These are phyloP conservation scores for Meganola albula DNA, from an alignment of 2,888 invertebrate species.

Conservation along the genomic window DNA sequence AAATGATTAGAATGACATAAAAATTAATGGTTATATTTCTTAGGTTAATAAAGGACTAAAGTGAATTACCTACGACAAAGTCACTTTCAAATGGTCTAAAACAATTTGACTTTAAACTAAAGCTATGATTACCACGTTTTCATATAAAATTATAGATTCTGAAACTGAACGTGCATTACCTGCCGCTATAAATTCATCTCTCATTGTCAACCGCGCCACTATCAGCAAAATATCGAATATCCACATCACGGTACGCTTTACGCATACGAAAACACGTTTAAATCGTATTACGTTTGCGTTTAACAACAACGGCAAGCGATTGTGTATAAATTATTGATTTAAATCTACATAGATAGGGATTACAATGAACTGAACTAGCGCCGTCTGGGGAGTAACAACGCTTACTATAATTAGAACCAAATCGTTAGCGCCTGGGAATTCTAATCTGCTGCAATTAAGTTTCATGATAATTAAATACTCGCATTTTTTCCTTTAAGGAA, in stretches of 20 bases:
- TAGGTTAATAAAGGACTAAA: conserved; percentile 12
- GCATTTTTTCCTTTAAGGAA: no score
- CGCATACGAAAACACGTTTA: conserved; percentile 52
- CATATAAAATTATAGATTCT: conserved; percentile 19
- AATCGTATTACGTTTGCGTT: conserved; percentile 48
- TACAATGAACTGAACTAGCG: conserved; percentile 17
- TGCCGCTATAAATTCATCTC: conserved; percentile 45
- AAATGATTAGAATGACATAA: conserved; percentile 12
- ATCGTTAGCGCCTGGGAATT: conserved; percentile 8
- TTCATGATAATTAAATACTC: no score
- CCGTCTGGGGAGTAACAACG: conserved; percentile 7
- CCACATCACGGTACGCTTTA: conserved; percentile 42
- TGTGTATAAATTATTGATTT: conserved; percentile 50
- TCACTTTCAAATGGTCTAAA: conserved; percentile 5
- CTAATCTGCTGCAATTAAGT: conserved; percentile 16
- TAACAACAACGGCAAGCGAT: conserved; percentile 39
- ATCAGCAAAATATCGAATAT: conserved; percentile 51
- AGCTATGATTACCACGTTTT: conserved; percentile 9
- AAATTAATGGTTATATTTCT: conserved; percentile 11
- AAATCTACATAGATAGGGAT: conserved; percentile 39
- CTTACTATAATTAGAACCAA: conserved; percentile 13
- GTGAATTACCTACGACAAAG: conserved; percentile 8
- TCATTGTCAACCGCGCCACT: conserved; percentile 43
- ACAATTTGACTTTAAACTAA: conserved; percentile 1
- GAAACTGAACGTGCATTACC: conserved; percentile 29